Percentiles rank a stretch among this genome's conserved stretches.
These are phyloP conservation scores for Penaeus vannamei DNA, from an alignment of 1,140 invertebrate species.

Conservation along the genomic window DNA sequence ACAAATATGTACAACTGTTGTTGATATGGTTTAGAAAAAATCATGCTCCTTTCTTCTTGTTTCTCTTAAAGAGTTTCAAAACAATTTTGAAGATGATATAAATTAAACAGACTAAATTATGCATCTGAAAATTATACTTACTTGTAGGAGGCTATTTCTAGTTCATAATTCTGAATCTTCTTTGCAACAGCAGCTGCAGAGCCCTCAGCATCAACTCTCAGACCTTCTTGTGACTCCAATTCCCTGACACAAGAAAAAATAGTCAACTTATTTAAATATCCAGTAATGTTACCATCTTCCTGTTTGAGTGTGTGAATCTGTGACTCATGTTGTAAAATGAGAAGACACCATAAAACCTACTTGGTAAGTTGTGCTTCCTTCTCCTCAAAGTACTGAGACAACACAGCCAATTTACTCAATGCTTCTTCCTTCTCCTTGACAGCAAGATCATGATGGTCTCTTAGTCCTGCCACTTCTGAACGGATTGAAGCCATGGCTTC, in stretches of 20 bases:
- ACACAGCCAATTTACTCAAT: slow-evolving; percentile 59
- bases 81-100: not conserved
- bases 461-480: slow-evolving; percentile 53
- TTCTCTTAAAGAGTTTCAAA: not conserved
- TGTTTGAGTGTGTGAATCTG: not conserved
- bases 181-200: slow-evolving; percentile 47
- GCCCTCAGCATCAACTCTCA: slow-evolving; percentile 53
- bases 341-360: slow-evolving; percentile 23
- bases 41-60: too few relatives aligned
- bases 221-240: slow-evolving; percentile 58
- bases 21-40: not conserved
- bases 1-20: not conserved
- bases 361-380: slow-evolving; percentile 67
- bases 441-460: slow-evolving; percentile 44
- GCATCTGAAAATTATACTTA: slow-evolving; percentile 8
- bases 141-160: slow-evolving; percentile 58
- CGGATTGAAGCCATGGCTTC: slow-evolving; percentile 55
- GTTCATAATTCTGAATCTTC: slow-evolving; percentile 55
- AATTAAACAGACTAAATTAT: not conserved
- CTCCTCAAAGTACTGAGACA: slow-evolving; percentile 66
- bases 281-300: not conserved
- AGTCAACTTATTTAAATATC: not conserved
- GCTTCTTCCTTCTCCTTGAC: slow-evolving; percentile 63
- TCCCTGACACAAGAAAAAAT: slow-evolving; percentile 36
- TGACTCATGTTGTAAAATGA: not conserved